Evolutionary conservation across 2,888 invertebrate species (phyloP).

Genomic region (Drosophila kambysellisi): DNA sequence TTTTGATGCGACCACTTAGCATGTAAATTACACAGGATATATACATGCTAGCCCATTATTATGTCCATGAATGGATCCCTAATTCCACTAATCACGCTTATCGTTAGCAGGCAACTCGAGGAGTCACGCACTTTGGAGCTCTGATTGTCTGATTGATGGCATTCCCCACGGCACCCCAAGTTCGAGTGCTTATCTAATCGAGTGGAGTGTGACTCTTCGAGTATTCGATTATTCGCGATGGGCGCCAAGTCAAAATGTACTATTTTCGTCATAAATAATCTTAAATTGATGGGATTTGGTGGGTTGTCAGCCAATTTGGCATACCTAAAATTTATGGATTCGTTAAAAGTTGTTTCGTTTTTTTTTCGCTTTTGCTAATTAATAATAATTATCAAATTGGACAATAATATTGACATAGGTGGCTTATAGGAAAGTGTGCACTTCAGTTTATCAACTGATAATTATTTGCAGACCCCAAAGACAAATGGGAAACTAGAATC

Average conservation of each 20-base stretch:
- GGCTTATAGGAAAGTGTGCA: conserved; percentile 35
- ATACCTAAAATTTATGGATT: conserved; percentile 22
- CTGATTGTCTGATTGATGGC: conserved; percentile 15
- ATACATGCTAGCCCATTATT: conserved; percentile 4
- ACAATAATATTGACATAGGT: conserved; percentile 50
- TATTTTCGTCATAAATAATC: conserved; percentile 48
- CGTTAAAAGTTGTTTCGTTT: conserved; percentile 2
- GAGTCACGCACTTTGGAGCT: conserved; percentile 41
- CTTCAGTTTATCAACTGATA: conserved; percentile 44
- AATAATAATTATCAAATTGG: conserved; percentile 56
- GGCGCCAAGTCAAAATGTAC: conserved; percentile 8
- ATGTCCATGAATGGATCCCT: conserved; percentile 7
- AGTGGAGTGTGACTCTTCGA: neutral
- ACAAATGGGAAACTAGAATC: neutral
- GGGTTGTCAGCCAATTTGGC: conserved; percentile 16
- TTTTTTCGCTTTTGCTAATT: conserved; percentile 29
- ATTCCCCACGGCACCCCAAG: neutral
- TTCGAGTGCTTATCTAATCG: conserved; percentile 39
- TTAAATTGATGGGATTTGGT: conserved; percentile 36
- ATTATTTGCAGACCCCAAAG: conserved; percentile 24
- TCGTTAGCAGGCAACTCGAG: neutral
- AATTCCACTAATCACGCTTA: conserved; percentile 10
- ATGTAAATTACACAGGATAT: conserved; percentile 13
- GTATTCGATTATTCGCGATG: conserved; percentile 11
- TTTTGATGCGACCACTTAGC: conserved; percentile 13